A percentile compares a stretch with the other conserved stretches of the same genome.
Evolutionary conservation across 2,113 vertebrate genomes (phyloP).

Genomic region (Phrynosoma platyrhinos): DNA sequence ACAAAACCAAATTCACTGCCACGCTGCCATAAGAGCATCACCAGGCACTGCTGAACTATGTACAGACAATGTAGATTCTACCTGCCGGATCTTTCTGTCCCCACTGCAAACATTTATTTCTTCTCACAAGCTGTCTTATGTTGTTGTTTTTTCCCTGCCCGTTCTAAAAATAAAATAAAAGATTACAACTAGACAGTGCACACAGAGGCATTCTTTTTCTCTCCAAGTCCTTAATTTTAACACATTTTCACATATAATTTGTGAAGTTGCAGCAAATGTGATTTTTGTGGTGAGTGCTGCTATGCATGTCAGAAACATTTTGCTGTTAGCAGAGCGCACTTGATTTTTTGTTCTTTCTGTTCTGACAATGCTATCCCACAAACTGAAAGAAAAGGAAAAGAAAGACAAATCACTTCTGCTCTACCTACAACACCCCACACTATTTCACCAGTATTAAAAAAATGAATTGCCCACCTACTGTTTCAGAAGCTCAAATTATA

Average conservation of each 20-base stretch:
- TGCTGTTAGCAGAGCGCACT: neutral
- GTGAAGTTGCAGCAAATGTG: constrained; percentile 11
- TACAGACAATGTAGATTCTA: neutral
- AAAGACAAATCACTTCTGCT: neutral
- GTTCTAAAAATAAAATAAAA: constrained; percentile 8
- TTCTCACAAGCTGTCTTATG: too few species aligned
- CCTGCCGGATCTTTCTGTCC: neutral
- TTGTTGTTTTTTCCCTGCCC: too few species aligned
- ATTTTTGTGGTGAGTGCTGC: neutral
- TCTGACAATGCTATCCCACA: neutral
- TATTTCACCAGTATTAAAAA: neutral
- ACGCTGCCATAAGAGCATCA: too few species aligned
- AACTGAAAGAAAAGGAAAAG: neutral
- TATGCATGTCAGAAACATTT: constrained; percentile 14
- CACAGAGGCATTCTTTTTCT: neutral
- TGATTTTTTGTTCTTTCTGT: neutral
- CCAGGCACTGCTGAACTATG: too few species aligned
- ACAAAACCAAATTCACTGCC: too few species aligned
- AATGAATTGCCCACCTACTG: constrained; percentile 1
- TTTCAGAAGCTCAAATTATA: neutral
- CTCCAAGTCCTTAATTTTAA: constrained; percentile 4
- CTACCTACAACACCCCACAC: neutral
- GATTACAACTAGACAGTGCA: constrained; percentile 14
- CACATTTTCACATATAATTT: constrained; percentile 21
- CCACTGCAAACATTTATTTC: too few species aligned